Conservation (phyloP, 2,113 vertebrate species). For the Mohoua ochrocephala region DNA sequence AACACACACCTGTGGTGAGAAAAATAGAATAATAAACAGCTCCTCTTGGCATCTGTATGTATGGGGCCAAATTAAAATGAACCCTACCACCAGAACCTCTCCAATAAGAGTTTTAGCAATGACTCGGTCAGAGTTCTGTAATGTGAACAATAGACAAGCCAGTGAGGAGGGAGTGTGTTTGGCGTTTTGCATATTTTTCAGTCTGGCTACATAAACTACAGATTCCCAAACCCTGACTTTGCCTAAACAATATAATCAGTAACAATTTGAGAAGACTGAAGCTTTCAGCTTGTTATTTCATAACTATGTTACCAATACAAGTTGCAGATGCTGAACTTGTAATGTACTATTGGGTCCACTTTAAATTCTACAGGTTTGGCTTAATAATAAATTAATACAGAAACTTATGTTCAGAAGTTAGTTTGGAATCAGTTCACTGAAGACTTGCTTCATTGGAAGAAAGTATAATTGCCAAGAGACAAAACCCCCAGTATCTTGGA, state of each 20-base stretch:
- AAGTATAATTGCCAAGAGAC: neutral
- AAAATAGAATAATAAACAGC: neutral
- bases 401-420: neutral
- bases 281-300: neutral
- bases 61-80: neutral
- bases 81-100: neutral
- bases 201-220: neutral
- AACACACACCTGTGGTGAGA: neutral
- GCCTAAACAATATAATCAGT: neutral
- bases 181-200: constrained; percentile 1
- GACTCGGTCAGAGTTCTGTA: neutral
- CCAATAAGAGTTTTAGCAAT: neutral
- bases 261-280: neutral
- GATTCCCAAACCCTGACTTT: neutral
- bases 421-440: neutral
- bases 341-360: neutral
- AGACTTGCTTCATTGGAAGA: neutral
- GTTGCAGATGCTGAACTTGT: neutral
- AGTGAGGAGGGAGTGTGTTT: neutral
- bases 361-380: neutral
- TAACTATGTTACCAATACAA: neutral
- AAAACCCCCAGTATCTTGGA: neutral
- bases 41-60: neutral
- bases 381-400: neutral
- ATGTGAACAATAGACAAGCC: neutral